Base-by-base conservation (phyloP, 2,888 invertebrate species). In the Alloscopus bannaensis region DNA sequence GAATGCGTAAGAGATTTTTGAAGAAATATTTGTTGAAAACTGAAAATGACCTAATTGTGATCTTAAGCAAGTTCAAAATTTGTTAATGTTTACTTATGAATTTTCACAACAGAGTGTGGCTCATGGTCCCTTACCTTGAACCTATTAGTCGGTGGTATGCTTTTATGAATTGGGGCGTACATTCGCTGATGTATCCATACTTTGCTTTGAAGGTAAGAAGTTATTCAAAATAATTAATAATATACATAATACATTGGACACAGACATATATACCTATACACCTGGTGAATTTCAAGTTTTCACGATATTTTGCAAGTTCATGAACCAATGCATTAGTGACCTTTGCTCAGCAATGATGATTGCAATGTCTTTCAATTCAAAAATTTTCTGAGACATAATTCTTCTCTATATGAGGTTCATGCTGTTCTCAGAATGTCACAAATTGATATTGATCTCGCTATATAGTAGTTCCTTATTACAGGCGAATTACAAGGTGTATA, bases 141-240 rank as follows among this genome's bases (percentile, higher is more conserved):
- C 93, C 95, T 6, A 94, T 95, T 57, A 95, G 95, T 68, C 92
- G 97, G 85, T 96, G 96, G 96, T 97, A 95, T 89, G 94, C 96
- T 87, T 94, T 95, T 75, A 96, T 97, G 96, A 97, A 97, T 90
- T 96, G 95, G 88, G 94, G 94, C 87, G 96, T 71, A 1, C 70
- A 71, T 89, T 92, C 93, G 79, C 91, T 96, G 86, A 97, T 97
- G 97, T 97, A 96, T 89, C 92, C 94, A 4, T 97, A 96, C 90
- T 97, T 94, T 89, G 95, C 95, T 1, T 89, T 95, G 70, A 93
- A 86, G 73, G 77, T 80, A 40, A 13, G n/a, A n/a, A n/a, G n/a
- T 47, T n/a, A 47, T 47, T 47, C 47, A 4, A 47, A 4, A 47
- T 47, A 3, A 13, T 47, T n/a, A 6, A n/a, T 18, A n/a, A 18